Conservation (phyloP, 2,797 vertebrate species). For the Chelon auratus region DNA sequence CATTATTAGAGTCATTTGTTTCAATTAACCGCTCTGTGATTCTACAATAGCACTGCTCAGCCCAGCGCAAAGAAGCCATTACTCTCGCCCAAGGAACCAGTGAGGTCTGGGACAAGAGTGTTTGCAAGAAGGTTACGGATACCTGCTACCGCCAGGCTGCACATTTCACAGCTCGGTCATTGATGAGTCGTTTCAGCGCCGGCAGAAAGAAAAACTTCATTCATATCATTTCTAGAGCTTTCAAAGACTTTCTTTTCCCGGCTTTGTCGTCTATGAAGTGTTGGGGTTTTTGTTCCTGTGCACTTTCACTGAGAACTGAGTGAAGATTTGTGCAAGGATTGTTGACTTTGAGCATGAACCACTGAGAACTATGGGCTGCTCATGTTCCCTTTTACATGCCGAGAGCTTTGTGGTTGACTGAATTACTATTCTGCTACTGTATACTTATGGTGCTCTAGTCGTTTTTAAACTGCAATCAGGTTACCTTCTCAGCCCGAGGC, state of each 20-base stretch:
- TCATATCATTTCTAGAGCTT: slow-evolving; percentile 15
- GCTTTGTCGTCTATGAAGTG: slow-evolving; percentile 8
- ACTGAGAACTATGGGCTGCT: slow-evolving; percentile 50
- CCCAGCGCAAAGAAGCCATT: slow-evolving; percentile 94
- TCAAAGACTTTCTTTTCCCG: slow-evolving; percentile 13
- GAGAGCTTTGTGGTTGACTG: slow-evolving; percentile 60
- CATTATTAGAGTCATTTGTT: slow-evolving; percentile 99
- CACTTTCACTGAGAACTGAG: slow-evolving; percentile 42
- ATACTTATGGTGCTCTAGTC: slow-evolving; percentile 51
- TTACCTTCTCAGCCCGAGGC: slow-evolving; percentile 32
- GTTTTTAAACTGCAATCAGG: slow-evolving; percentile 66
- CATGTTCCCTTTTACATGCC: slow-evolving; percentile 40
- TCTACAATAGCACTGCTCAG: slow-evolving; percentile 97
- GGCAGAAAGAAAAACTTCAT: slow-evolving; percentile 4
- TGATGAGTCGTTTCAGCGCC: slow-evolving; percentile 32
- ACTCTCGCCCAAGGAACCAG: slow-evolving; percentile 88
- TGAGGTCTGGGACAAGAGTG: slow-evolving; percentile 67
- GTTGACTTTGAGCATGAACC: slow-evolving; percentile 39
- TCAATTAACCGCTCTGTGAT: slow-evolving; percentile 99
- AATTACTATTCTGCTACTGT: slow-evolving; percentile 66
- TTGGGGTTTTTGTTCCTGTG: slow-evolving; percentile 6
- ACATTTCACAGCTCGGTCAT: slow-evolving; percentile 27
- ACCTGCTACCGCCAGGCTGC: slow-evolving; percentile 56
- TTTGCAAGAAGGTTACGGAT: slow-evolving; percentile 60
- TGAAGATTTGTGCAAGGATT: slow-evolving; percentile 41